Conservation (phyloP, 2,888 invertebrate genomes). For the Dasysyrphus albostriatus region DNA sequence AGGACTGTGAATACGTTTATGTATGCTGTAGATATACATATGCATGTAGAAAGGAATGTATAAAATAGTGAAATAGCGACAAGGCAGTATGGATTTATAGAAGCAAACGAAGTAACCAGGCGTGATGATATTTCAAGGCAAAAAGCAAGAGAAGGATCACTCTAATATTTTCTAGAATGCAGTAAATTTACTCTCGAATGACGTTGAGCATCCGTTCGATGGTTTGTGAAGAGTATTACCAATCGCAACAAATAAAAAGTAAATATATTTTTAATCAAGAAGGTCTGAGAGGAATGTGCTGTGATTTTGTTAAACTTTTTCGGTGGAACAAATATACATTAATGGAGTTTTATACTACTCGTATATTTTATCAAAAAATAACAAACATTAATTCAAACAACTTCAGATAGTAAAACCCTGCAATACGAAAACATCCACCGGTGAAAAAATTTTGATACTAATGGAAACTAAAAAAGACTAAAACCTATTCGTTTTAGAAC, state of each 20-base stretch:
- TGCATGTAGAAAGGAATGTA: not conserved
- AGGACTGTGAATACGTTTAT: not conserved
- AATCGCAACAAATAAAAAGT: not conserved
- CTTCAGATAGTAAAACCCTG: no score
- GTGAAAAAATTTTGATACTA: no score
- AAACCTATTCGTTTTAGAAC: no score
- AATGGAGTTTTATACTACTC: no score
- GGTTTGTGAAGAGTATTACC: constrained; percentile 26
- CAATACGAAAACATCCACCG: no score
- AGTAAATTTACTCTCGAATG: constrained; percentile 73
- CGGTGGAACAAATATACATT: not conserved
- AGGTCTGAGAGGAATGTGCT: not conserved
- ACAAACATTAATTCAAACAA: no score
- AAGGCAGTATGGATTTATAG: constrained; percentile 54
- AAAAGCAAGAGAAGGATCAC: constrained; percentile 46
- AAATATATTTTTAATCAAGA: not conserved
- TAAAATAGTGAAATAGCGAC: constrained; percentile 45
- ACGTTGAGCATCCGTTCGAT: constrained; percentile 34
- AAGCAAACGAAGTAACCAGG: constrained; percentile 40
- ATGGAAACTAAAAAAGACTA: no score
- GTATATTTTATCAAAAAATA: no score
- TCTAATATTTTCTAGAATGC: constrained; percentile 69
- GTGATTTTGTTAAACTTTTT: not conserved
- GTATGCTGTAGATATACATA: not conserved
- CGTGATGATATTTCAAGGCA: constrained; percentile 26